phyloP scores from a whole-genome alignment of 2,113 vertebrate genomes.

The Gallinago media region DNA sequence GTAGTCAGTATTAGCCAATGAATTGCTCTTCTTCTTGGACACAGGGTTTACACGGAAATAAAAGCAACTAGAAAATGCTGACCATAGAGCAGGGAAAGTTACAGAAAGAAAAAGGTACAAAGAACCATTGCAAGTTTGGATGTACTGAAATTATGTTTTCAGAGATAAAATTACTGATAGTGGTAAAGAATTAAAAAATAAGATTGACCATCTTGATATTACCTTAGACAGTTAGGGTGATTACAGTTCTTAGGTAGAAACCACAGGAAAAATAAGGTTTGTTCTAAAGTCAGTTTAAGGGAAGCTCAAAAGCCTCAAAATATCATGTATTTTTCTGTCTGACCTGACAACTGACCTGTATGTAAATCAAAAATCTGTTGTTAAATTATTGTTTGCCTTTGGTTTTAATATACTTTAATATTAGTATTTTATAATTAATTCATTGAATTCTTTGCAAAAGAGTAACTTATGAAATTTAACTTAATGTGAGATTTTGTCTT shows the following conservation, averaged over 20 bases:
- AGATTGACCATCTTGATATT: neutral
- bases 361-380: fast-evolving
- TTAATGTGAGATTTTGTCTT: neutral
- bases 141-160: neutral
- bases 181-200: neutral
- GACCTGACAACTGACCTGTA: neutral
- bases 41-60: neutral
- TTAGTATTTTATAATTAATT: neutral
- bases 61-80: neutral
- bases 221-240: neutral
- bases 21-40: neutral
- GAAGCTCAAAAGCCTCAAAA: neutral
- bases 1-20: neutral
- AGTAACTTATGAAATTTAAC: neutral
- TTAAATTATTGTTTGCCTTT: neutral
- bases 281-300: neutral
- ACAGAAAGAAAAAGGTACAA: neutral
- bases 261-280: neutral
- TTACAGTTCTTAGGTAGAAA: neutral
- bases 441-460: neutral
- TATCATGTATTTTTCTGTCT: neutral
- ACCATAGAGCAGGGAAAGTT: neutral
- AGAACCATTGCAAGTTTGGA: neutral
- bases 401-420: neutral
- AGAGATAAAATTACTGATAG: neutral